Evolutionary conservation across 2,797 vertebrate genomes (phyloP).

Genomic region (Ambastaia sidthimunki): DNA sequence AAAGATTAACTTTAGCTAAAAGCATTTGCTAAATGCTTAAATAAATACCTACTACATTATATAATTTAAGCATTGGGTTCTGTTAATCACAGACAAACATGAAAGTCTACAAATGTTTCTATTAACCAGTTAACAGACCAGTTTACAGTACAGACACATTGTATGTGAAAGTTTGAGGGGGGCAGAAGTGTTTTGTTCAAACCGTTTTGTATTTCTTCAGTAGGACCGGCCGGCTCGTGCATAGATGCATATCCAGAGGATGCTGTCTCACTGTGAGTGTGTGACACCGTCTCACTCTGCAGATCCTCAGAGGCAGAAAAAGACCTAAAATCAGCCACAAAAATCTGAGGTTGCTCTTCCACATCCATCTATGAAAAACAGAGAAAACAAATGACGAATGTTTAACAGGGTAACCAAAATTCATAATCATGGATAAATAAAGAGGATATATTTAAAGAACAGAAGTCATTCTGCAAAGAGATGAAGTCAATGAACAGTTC

Average conservation of each 20-base stretch:
- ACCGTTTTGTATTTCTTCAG: slow-evolving; percentile 63
- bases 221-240: slow-evolving; percentile 75
- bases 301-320: slow-evolving; percentile 68
- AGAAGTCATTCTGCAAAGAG: background rate
- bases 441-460: too few relatives aligned
- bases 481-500: background rate
- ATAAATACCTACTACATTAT: too few relatives aligned
- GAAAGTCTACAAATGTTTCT: background rate
- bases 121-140: background rate
- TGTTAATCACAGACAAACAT: background rate
- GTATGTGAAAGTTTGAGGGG: background rate
- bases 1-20: too few relatives aligned
- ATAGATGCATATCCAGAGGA: slow-evolving; percentile 86
- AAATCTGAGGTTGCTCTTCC: slow-evolving; percentile 45
- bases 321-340: slow-evolving; percentile 51
- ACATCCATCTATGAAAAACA: slow-evolving; percentile 41
- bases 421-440: too few relatives aligned
- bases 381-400: too few relatives aligned
- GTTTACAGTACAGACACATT: background rate
- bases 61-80: too few relatives aligned
- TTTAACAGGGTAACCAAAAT: too few relatives aligned
- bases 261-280: slow-evolving; percentile 76
- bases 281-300: slow-evolving; percentile 34
- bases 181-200: slow-evolving; percentile 59
- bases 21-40: too few relatives aligned